These are phyloP conservation scores for Ancistrus triradiatus DNA, from an alignment of 2,113 vertebrate species.

Conservation along the genomic window DNA sequence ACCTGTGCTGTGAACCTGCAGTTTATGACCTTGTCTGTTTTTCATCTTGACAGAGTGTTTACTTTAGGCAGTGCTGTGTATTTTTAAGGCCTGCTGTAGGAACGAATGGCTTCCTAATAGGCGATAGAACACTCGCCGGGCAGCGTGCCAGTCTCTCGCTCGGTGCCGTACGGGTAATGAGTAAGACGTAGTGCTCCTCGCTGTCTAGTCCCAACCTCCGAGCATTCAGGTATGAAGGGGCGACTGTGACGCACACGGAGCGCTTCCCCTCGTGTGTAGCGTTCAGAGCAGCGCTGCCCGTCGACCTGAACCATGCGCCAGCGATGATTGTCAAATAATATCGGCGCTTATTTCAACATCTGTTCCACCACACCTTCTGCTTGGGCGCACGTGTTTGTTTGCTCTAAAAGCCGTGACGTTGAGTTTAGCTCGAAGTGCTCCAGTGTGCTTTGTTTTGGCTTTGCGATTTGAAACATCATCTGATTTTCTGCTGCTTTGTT, in stretches of 20 bases:
- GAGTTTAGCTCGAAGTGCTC: conserved; percentile 12
- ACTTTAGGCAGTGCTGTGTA: conserved; percentile 36
- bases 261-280: conserved; percentile 3
- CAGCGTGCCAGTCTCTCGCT: conserved; percentile 33
- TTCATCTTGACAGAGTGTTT: conserved; percentile 30
- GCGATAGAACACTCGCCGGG: conserved; percentile 51
- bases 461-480: neutral
- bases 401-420: neutral
- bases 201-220: conserved; percentile 5
- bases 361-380: neutral
- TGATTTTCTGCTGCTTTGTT: conserved; percentile 2
- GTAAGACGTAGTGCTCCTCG: conserved; percentile 6
- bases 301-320: neutral
- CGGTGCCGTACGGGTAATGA: neutral
- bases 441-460: neutral
- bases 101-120: conserved; percentile 43
- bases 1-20: conserved; percentile 6
- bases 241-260: neutral
- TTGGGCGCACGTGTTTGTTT: conserved; percentile 1
- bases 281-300: conserved; percentile 8
- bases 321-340: conserved; percentile 13
- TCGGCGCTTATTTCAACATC: conserved; percentile 26
- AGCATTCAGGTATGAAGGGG: conserved; percentile 12
- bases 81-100: conserved; percentile 34
- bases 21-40: conserved; percentile 33